phyloP scores from a whole-genome alignment of 2,888 invertebrate species.

The Nymphalis c-album region DNA sequence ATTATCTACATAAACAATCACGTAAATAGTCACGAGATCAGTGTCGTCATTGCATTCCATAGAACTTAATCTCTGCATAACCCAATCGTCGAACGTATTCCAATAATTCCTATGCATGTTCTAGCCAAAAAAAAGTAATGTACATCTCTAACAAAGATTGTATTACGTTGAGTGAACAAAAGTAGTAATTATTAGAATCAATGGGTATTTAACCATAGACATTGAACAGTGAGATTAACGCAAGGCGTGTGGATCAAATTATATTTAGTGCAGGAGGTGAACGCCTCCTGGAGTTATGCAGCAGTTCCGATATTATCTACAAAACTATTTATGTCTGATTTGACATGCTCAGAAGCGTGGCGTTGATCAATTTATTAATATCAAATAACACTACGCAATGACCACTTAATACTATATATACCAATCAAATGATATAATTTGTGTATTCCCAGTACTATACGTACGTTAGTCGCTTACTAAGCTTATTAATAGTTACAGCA shows the following conservation, averaged over 20 bases:
- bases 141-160: too few relatives aligned
- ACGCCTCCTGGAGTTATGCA: constrained; percentile 30
- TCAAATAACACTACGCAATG: too few relatives aligned
- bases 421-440: background rate
- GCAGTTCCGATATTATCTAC: constrained; percentile 26
- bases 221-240: constrained; percentile 24
- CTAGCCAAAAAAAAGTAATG: background rate
- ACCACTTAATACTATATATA: background rate
- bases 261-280: constrained; percentile 40
- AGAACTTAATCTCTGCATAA: too few relatives aligned
- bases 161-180: background rate
- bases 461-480: constrained; percentile 36
- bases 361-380: background rate
- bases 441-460: too few relatives aligned
- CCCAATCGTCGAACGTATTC: too few relatives aligned
- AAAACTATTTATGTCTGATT: constrained; percentile 25
- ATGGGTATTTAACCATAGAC: constrained; percentile 19
- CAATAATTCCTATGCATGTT: too few relatives aligned
- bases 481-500: constrained; percentile 30
- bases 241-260: constrained; percentile 33
- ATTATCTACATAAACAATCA: too few relatives aligned
- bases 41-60: too few relatives aligned
- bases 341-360: constrained; percentile 12
- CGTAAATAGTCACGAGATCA: too few relatives aligned
- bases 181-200: constrained; percentile 3